phyloP scores from a whole-genome alignment of 2,113 vertebrate species.

The Marmota monax region DNA sequence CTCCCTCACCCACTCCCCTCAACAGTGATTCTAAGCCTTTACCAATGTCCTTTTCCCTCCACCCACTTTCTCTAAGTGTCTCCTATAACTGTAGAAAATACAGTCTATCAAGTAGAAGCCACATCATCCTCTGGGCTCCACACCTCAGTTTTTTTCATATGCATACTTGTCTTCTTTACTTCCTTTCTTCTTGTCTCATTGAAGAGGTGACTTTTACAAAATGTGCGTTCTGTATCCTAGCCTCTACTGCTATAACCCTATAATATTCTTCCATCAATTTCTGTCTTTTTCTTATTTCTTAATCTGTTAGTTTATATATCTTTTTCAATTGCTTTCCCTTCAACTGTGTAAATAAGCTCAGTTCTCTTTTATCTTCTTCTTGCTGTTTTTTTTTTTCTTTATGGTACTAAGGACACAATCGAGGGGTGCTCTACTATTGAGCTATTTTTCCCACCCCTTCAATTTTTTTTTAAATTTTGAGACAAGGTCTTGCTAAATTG shows the following conservation, averaged over 20 bases:
- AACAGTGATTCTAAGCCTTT: background rate
- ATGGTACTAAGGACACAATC: no score
- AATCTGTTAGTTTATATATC: background rate
- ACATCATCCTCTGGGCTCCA: background rate
- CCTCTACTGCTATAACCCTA: background rate
- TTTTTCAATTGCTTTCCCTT: background rate
- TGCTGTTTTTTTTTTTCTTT: no score
- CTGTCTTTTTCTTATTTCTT: background rate
- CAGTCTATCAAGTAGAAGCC: background rate
- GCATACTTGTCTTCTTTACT: background rate
- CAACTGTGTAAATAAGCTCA: background rate
- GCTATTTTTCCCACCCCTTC: no score
- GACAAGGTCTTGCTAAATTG: no score
- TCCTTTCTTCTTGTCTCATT: background rate
- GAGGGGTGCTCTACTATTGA: no score
- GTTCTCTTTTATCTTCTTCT: background rate
- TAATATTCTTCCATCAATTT: background rate
- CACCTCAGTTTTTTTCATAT: background rate
- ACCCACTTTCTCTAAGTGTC: background rate
- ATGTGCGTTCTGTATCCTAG: background rate
- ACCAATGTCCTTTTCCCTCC: background rate
- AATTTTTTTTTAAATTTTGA: no score
- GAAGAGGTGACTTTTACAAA: background rate
- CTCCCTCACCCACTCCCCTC: background rate
- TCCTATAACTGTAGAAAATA: background rate